Base-by-base conservation (phyloP, 92 coral and sea anemone species). In the Actinernus sp. region DNA sequence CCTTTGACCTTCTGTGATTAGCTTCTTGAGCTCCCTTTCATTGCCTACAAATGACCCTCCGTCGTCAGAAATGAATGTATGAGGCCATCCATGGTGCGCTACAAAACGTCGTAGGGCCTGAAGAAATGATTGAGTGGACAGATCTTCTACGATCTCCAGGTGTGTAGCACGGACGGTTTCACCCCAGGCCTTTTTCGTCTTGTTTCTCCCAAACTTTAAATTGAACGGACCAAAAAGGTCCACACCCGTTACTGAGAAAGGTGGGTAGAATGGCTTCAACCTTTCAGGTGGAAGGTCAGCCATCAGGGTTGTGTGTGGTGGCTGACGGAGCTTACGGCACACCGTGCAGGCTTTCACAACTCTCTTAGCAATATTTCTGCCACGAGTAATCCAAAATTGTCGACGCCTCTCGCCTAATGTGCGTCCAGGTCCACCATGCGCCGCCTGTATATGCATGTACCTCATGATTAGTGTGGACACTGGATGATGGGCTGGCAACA, bases 191-290 rank as follows among this genome's bases (percentile, higher is more conserved):
- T 49, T 28, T 19, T 6, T 47, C 1, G 58, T 24, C 55, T 73
- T 49, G 53, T 65, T 76, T 62, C 61, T 22, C 19, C 61, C 23
- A 51, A n/a, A 28, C 50, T 77, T 77, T 5, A 78, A 61, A 16
- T 16, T 56, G 46, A 79, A 79, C 7, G 86, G 86, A 25, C 86
- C 74, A 50, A 71, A 79, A 1, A 79, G 58, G 29, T 79, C 86
- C 31, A 70, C 66, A 2, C 86, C 79, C 13, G 67, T 79, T 26
- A 71, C 86, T 45, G 79, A 51, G 64, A 79, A 79, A 2, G 67
- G 80, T 9, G 74, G 79, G 29, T 72, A 49, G 23, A 44, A 62
- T 1, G 48, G 30, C 38, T 78, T 47, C 5, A 58, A 3, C 40
- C 63, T 34, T 21, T 69, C 63, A 13, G 55, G 55, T 8, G 86